Evolutionary conservation across 2,888 invertebrate species (phyloP), one percentile per base, ranked within the genome.

Genomic region (Anodontia alba): DNA sequence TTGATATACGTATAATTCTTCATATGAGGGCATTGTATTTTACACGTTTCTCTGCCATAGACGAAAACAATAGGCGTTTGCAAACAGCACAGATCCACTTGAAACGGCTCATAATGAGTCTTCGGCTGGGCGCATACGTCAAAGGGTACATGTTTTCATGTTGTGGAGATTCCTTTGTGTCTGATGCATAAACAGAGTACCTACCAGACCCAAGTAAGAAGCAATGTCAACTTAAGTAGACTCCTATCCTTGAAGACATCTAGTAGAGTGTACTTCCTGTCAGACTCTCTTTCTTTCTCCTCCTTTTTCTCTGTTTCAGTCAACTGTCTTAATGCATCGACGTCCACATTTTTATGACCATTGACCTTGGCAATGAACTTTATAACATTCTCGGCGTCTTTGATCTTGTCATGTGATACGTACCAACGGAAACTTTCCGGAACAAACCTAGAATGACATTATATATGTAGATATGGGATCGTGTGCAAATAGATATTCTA

Each of bases 351-450:
- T 26, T 77, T 66, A 23, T 72, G 77, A 29, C 79, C 49, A 31
- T 89, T 89, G 1, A 87, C 33, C 38, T 68, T 73, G 3, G 85
- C 85, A 0, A 89, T 85, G 31, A 66, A 75, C 15, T 31, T 42
- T 1, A 88, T 77, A 15, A 85, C 74, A 10, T 46, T 54, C 51
- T 85, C 73, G 0, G 89, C 88, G 0, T 88, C 80, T 15, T 75
- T 54, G 0, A 84, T 31, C 31, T 79, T 75, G 46, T 82, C 75
- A 51, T 81, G 82, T 12, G 75, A 70, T 0, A 88, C 82, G 26
- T 87, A 76, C 87, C 88, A 89, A 12, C 88, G 79, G 46, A 86
- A 84, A 76, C 89, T 89, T 68, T 89, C 89, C 0, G 87, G 88
- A 15, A 89, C 78, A 71, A 87, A 78, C 81, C 89, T 89, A 42